Conservation (phyloP, 1,140 invertebrate genomes). For the Plodia interpunctella region DNA sequence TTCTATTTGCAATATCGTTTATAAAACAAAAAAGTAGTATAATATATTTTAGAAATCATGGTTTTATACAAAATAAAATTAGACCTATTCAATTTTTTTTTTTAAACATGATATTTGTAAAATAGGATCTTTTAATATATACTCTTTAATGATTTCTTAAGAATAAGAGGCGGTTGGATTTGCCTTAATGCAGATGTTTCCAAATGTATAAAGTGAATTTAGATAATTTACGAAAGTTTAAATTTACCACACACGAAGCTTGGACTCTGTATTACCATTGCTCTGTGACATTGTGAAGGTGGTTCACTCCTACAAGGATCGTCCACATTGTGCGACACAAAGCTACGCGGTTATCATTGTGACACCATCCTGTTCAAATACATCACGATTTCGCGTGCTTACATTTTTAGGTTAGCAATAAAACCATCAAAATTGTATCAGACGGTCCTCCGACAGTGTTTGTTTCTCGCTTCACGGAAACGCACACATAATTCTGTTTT, state of each 20-base stretch:
- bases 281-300: background rate
- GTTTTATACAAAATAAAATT: no score
- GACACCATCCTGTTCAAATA: background rate
- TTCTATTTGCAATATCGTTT: no score
- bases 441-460: background rate
- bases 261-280: background rate
- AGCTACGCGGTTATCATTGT: background rate
- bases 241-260: background rate
- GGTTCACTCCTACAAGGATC: slow-evolving; percentile 1
- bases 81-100: no score
- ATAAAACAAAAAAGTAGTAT: no score
- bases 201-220: no score
- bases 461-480: background rate
- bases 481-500: background rate
- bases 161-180: no score
- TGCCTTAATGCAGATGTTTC: no score
- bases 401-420: background rate
- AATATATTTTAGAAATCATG: no score
- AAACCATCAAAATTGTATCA: background rate
- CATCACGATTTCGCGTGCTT: background rate
- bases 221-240: no score
- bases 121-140: no score
- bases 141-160: no score
- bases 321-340: background rate
- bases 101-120: no score